Evolutionary conservation across 2,113 vertebrate genomes (phyloP).

Genomic region (Semicossyphus pulcher): DNA sequence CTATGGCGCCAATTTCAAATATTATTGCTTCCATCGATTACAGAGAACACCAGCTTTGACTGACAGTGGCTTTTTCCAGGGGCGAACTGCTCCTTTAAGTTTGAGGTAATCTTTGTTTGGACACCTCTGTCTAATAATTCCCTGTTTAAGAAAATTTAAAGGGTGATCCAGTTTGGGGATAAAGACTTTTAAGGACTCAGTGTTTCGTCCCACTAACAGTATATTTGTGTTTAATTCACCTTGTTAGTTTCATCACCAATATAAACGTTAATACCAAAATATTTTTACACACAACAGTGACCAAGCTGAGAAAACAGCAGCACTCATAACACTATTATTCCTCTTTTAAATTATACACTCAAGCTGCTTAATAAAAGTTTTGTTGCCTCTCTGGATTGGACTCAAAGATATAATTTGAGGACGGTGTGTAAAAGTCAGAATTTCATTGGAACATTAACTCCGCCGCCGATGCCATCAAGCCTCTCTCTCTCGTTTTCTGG

Average conservation of each 20-base stretch:
- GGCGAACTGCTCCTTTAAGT: too few species aligned
- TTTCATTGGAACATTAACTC: conserved; percentile 61
- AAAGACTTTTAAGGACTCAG: too few species aligned
- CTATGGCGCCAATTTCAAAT: too few species aligned
- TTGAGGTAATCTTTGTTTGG: too few species aligned
- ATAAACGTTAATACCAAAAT: neutral
- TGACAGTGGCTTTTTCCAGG: too few species aligned
- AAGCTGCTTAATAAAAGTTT: conserved; percentile 25
- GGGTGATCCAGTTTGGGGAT: too few species aligned
- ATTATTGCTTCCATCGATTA: too few species aligned
- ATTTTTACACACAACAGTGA: neutral
- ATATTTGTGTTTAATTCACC: neutral
- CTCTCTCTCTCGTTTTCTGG: conserved; percentile 24
- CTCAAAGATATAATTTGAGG: conserved; percentile 42
- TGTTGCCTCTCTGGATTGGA: conserved; percentile 13
- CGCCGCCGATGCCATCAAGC: conserved; percentile 34
- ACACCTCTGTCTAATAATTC: too few species aligned
- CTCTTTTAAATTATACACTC: conserved; percentile 26
- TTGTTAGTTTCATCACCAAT: neutral
- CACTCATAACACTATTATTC: neutral
- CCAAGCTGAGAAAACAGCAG: neutral
- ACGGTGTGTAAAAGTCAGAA: conserved; percentile 47
- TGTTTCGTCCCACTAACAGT: neutral
- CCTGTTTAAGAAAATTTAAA: too few species aligned
- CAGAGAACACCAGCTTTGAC: too few species aligned